Evolutionary conservation across 2,797 vertebrate species (phyloP).

Genomic region (Delichon dasypus): DNA sequence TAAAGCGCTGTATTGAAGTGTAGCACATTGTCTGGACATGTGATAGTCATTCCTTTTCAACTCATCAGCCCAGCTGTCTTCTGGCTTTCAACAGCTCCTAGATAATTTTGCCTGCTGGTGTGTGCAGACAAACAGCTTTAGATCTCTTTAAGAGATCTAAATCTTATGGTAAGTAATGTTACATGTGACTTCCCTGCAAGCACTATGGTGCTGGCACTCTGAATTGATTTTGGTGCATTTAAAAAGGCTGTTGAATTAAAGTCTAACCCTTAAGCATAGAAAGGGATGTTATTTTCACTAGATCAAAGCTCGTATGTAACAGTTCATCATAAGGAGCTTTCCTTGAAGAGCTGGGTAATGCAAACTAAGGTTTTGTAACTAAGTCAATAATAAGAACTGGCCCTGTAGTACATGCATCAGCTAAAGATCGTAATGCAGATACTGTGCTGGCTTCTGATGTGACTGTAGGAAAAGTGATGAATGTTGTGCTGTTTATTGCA

Average conservation of each 20-base stretch:
- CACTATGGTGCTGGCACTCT: not conserved
- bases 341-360: not conserved
- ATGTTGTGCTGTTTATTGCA: not conserved
- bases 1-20: not conserved
- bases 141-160: conserved; percentile 15
- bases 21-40: not conserved
- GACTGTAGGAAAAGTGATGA: not conserved
- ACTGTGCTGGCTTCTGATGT: not conserved
- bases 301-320: not conserved
- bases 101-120: not conserved
- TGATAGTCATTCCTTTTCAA: conserved; percentile 53
- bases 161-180: not conserved
- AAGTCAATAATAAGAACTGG: not conserved
- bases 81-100: not conserved
- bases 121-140: conserved; percentile 23
- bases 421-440: not conserved
- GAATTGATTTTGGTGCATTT: not conserved
- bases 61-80: conserved; percentile 14
- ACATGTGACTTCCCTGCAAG: conserved; percentile 50
- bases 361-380: not conserved
- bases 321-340: not conserved
- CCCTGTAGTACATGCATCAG: not conserved
- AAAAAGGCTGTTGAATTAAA: conserved; percentile 26
- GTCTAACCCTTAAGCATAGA: not conserved
- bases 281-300: not conserved